A percentile compares a stretch with the other conserved stretches of the same genome.
phyloP scores from a whole-genome alignment of 2,113 vertebrate species.

The Saimiri boliviensis region DNA sequence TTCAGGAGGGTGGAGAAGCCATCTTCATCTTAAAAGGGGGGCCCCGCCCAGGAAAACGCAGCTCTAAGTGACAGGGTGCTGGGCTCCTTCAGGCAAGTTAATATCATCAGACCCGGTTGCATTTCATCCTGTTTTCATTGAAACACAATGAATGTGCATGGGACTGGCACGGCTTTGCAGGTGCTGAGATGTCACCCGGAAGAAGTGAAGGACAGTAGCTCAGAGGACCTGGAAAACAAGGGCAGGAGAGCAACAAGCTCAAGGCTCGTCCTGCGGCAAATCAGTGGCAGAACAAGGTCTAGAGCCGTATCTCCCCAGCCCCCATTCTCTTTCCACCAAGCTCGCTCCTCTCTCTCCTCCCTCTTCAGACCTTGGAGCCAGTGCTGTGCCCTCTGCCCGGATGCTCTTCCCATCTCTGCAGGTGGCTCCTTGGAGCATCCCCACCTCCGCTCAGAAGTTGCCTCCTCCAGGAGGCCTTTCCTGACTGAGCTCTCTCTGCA shows the following conservation, averaged over 20 bases:
- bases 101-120: rapidly evolving
- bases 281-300: neutral
- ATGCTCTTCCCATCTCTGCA: neutral
- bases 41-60: neutral
- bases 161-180: neutral
- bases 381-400: neutral
- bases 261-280: neutral
- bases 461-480: neutral
- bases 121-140: neutral
- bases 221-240: neutral
- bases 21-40: neutral
- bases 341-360: neutral
- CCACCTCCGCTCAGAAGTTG: neutral
- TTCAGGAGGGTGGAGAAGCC: neutral
- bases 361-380: neutral
- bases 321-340: neutral
- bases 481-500: too few species aligned
- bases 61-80: neutral
- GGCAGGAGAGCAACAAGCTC: neutral
- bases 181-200: neutral
- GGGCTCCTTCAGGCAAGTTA: slow-evolving; percentile 46
- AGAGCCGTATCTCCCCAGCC: neutral
- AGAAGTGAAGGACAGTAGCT: neutral
- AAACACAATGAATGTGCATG: neutral
- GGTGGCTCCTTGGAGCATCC: neutral